phyloP scores from a whole-genome alignment of 2,888 invertebrate species.

The Mechanitis mazaeus region DNA sequence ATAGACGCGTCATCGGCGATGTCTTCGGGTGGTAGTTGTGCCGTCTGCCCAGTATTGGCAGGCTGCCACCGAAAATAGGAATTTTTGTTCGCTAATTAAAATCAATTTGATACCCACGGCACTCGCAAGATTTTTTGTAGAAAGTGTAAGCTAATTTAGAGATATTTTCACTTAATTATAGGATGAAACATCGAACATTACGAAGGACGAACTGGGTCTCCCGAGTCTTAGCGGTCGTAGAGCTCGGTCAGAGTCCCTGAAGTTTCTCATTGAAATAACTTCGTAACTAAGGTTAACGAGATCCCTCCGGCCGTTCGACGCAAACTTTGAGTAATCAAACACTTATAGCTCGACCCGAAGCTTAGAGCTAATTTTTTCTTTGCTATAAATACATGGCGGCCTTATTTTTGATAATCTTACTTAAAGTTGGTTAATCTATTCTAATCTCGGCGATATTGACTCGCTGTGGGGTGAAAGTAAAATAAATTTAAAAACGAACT shows the following conservation, averaged over 20 bases:
- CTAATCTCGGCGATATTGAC: too few relatives aligned
- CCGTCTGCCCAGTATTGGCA: background rate
- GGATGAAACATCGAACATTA: too few relatives aligned
- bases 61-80: background rate
- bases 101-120: background rate
- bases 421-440: too few relatives aligned
- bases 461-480: too few relatives aligned
- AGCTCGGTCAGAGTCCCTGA: constrained; percentile 9
- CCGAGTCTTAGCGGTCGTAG: background rate
- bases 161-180: too few relatives aligned
- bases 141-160: too few relatives aligned
- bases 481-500: too few relatives aligned
- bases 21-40: background rate
- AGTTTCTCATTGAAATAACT: constrained; percentile 18
- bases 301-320: constrained; percentile 9
- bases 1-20: constrained; percentile 15
- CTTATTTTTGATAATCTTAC: too few relatives aligned
- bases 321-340: constrained; percentile 16
- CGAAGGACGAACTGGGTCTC: background rate
- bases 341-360: constrained; percentile 7
- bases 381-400: too few relatives aligned
- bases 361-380: background rate
- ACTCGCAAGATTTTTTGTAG: background rate
- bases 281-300: constrained; percentile 14
- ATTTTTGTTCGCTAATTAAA: constrained; percentile 3